Evolutionary conservation across 2,888 invertebrate genomes (phyloP), one percentile per base, ranked within the genome.

Genomic region (Clanis bilineata): DNA sequence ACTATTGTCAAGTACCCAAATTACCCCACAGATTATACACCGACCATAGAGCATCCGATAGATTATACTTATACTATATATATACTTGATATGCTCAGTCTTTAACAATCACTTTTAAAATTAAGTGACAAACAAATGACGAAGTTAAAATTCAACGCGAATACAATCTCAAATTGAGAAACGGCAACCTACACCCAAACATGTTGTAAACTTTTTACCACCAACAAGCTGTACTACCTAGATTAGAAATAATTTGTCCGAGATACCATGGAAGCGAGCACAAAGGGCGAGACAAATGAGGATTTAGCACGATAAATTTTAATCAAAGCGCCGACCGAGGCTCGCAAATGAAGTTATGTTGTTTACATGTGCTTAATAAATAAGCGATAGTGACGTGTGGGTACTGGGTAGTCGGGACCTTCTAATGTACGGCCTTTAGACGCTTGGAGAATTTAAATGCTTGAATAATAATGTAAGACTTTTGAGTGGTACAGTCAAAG

Each of bases 251-350:
- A 71, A 74, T 74, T 72, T 72, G 69, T 71, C 65, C 62, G 51
- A 59, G 63, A 64, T 64, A 67, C 60, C 39, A 60, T 58, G 47
- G 59, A 55, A 55, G 23, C 58, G 47, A 63, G 59, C 60, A 62
- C 56, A 58, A 66, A 67, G 63, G 68, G 64, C 65, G 60, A 60
- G 64, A 63, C 62, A 64, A 79, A 80, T 75, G 80, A 82, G 78
- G 76, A 81, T 77, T 77, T 72, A 77, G 73, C 72, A 72, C 81
- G 73, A 83, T 82, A 83, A 82, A 83, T 83, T 80, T 80, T 79
- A 81, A 83, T 83, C 77, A 82, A 72, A 73, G 67, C 67, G 43
- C 65, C 65, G 55, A 18, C 70, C 69, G 70, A 76, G 72, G 71
- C 71, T 18, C 77, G 70, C 62, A 76, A 77, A 77, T 76, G 75